Evolutionary conservation across 2,113 vertebrate genomes (phyloP).

Genomic region (Gymnocephalus cernua): DNA sequence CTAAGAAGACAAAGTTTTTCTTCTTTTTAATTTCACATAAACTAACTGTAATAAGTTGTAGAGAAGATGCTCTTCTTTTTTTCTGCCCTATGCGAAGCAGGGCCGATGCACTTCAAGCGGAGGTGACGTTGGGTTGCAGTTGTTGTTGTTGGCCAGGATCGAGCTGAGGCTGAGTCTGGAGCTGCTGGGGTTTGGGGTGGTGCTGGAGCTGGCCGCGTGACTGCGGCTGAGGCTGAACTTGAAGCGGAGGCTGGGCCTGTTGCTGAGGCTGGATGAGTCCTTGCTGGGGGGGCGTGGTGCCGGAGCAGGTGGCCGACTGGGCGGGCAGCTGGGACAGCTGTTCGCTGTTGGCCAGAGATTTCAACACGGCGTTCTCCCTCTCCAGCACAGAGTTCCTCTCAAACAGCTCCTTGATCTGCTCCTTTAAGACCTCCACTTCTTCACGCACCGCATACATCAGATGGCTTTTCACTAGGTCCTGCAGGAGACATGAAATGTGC

Average conservation of each 20-base stretch:
- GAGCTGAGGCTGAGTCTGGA: constrained; percentile 69
- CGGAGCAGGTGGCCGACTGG: constrained; percentile 81
- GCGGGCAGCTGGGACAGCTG: constrained; percentile 94
- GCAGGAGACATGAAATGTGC: constrained; percentile 45
- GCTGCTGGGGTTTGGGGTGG: constrained; percentile 69
- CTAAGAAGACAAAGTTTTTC: constrained; percentile 84
- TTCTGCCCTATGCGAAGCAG: constrained; percentile 23
- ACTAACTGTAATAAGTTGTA: constrained; percentile 70
- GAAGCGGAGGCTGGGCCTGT: constrained; percentile 41
- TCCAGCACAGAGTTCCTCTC: constrained; percentile 99
- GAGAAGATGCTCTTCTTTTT: constrained; percentile 61
- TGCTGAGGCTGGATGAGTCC: constrained; percentile 61
- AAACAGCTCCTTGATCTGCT: constrained; percentile 99
- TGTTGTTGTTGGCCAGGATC: constrained; percentile 67
- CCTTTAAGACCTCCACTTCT: constrained; percentile 99
- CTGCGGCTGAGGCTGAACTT: constrained; percentile 37
- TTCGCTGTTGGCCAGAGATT: constrained; percentile 95
- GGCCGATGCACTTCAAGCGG: constrained; percentile 86
- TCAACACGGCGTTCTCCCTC: constrained; percentile 97
- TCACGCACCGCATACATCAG: constrained; percentile 99
- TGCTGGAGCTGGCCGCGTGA: constrained; percentile 47
- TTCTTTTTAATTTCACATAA: constrained; percentile 77
- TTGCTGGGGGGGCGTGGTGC: constrained; percentile 62
- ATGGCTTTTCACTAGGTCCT: constrained; percentile 99
- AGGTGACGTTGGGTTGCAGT: constrained; percentile 92